Base-by-base conservation (phyloP, 2,797 vertebrate genomes). In the Gymnothorax reevesii region DNA sequence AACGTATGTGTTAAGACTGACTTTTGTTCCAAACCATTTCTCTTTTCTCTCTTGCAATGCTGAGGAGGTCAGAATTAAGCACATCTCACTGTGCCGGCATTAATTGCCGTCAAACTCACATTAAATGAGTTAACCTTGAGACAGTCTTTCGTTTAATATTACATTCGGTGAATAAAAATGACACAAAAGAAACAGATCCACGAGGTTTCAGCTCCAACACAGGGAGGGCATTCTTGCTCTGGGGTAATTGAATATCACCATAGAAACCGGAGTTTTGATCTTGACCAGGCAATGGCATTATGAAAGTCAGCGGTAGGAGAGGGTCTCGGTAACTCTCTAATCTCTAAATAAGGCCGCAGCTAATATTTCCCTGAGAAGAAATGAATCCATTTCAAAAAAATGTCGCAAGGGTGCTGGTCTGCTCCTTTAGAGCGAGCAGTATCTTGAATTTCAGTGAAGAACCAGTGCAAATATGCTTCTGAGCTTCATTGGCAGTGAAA, bases 191-290 rank as follows among this genome's bases (percentile, higher is more conserved):
- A 82, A 82, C 13, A 55, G 54, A 85, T 80, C 33, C 33, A 15
- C 12, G 22, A 42, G 33, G 60, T 25, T 52, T 66, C 33, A 20
- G 27, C 25, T n/a, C 7, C 4, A 42, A 49, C 69, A 52, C 52
- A 17, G 20, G n/a, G n/a, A 86, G 62, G 10, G 59, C 55, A 75
- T 57, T n/a, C 8, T 69, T 54, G 55, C 17, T 79, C 25, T 27
- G 27, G 33, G 66, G 57, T 57, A 73, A 87, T 59, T 57, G 69
- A 52, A 59, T 84, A 49, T 87, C 66, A 20, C 82, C 57, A 73
- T 57, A 83, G 66, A 87, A 87, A 83, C 49, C 71, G 17, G 82
- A 84, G 86, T 75, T 62, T 87, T 82, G 69, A 57, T 79, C 75
- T 75, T 27, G 25, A 52, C 33, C 27, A 84, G 59, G 57, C 57